Evolutionary conservation across 2,113 vertebrate species (phyloP), one percentile per base, ranked within the genome.

Genomic region (Psilopsiagon aurifrons): DNA sequence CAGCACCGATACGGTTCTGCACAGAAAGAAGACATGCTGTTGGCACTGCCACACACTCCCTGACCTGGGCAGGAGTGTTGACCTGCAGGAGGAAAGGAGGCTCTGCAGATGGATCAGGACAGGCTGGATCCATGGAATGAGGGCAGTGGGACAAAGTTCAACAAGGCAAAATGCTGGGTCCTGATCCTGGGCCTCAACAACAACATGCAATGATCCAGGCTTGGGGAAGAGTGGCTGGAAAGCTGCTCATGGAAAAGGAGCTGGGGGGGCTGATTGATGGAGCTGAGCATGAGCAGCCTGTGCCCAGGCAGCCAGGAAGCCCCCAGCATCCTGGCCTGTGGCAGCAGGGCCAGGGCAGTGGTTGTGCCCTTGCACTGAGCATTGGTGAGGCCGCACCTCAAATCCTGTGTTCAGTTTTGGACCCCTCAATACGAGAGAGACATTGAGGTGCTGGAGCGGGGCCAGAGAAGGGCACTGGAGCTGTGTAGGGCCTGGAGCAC

Each of bases 1-100:
- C 98, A 3, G 98, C 98, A 2, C 99, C 99, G 19, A 98, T 97
- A 37, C 99, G 99, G 80, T 99, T 99, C 99, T 99, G 88, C 25
- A 78, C 12, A 31, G 75, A 74, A 46, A 88, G 43, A 86, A 59
- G 69, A 71, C 16, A n/a, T 1, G 13, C 16, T 4, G 10, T 64
- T 49, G 37, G 83, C 12, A 49, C 2, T 14, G 35, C 37, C 55
- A 15, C 6, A 55, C 5, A 3, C 22, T 15, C 22, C 35, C 22
- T 35, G 57, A 59, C 57, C n/a, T 35, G 33, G 20, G 33, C 33
- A 59, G 57, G 57, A 59, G n/a, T 23, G 33, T 23, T 15, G 57
- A 59, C 23, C 33, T 35, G 6, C 13, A 15, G 57, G 33, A n/a
- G 33, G 57, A 23, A 13, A 35, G 9, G 57, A 59, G 57, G 57